These are phyloP conservation scores for Pholis gunnellus DNA, from an alignment of 2,113 vertebrate species.

Conservation along the genomic window DNA sequence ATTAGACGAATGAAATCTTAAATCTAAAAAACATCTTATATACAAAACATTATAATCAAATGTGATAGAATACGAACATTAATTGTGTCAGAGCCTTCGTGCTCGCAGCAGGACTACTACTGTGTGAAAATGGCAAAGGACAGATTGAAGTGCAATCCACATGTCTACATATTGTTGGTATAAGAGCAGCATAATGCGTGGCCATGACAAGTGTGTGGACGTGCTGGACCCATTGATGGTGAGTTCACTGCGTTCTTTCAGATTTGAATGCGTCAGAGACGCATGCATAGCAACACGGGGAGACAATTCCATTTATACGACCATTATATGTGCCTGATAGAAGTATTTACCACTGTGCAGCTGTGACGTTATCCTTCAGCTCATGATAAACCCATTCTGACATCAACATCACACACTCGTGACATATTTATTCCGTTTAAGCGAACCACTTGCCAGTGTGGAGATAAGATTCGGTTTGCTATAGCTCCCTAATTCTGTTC, in stretches of 20 bases:
- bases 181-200: too few relatives aligned
- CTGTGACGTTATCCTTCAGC: conserved; percentile 10
- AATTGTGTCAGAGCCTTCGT: too few relatives aligned
- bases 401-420: conserved; percentile 15
- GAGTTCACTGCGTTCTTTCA: too few relatives aligned
- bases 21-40: too few relatives aligned
- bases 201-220: background rate
- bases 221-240: background rate
- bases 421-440: conserved; percentile 23
- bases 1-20: too few relatives aligned
- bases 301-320: background rate
- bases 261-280: too few relatives aligned
- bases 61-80: too few relatives aligned
- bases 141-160: too few relatives aligned
- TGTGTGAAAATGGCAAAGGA: too few relatives aligned
- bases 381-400: conserved; percentile 14
- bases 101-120: too few relatives aligned
- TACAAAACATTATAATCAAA: too few relatives aligned
- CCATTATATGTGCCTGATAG: background rate
- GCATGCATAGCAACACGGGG: background rate
- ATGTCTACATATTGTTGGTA: background rate
- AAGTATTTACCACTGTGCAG: background rate
- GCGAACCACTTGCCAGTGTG: background rate
- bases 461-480: background rate
- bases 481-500: background rate